Evolutionary conservation across 2,113 vertebrate genomes (phyloP), one percentile per base, ranked within the genome.

Genomic region (Vulpes ferrilata): DNA sequence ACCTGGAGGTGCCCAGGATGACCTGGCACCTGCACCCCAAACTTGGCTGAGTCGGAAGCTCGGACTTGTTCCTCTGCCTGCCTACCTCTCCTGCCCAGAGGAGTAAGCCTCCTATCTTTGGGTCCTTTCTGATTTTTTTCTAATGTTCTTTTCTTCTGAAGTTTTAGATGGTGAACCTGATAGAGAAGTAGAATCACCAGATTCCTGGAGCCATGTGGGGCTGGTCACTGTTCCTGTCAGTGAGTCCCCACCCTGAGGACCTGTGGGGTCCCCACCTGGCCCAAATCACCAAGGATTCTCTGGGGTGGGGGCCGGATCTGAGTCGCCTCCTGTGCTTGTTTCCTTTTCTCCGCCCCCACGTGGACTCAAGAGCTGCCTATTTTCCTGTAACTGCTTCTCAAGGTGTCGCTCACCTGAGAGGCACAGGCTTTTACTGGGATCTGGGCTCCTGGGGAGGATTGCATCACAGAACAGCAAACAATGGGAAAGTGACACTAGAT

Each of bases 21-120:
- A 35, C 15, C 92, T 4, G n/a, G 67, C 25, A 6, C 86, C 88
- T 2, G 69, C 71, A 81, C 43, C 25, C 69, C 3, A 43, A 20
- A 59, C 1, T 11, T 7, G 7, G 65, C 55, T 9, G 20, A 57
- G 32, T 32, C 55, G 22, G 57, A 74, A 76, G 35, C 27, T 20
- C 3, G 0, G 74, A 48, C 60, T 74, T 3, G 0, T 20, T 48
- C 20, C n/a, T 17, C 32, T 20, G 7, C 1, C 9, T 23, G 60
- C 11, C 27, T 2, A 2, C 11, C 4, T 48, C 25, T 43, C 30
- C n/a, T 11, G 3, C 19, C 11, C 3, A 23, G 64, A 85, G 74
- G n/a, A 69, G 23, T 0, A 20, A 51, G n/a, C 48, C 25, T 1
- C 13, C 10, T 48, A 60, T 53, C 55, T 76, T 27, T 11, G 16